phyloP scores from a whole-genome alignment of 2,797 vertebrate species.

The Tokudaia muenninki region DNA sequence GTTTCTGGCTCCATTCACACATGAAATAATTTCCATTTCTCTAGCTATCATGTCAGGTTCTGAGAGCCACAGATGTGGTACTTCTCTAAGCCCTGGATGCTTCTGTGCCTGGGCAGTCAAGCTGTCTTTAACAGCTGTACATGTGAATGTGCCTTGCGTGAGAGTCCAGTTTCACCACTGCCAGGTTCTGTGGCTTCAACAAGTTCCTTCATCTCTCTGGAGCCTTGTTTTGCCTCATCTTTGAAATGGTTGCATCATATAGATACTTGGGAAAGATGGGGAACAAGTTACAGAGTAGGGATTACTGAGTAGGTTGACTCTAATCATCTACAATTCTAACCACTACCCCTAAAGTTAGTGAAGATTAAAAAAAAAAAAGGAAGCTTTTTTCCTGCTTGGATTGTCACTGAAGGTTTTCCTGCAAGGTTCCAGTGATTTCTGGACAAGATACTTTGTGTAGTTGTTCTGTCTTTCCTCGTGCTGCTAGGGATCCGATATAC shows the following conservation, averaged over 20 bases:
- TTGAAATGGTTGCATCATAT: background rate
- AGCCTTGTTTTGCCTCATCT: background rate
- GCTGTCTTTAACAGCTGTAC: conserved; percentile 50
- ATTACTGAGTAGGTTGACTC: background rate
- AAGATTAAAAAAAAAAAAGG: background rate
- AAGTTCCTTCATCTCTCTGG: background rate
- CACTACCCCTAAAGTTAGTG: background rate
- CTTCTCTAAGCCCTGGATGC: conserved; percentile 70
- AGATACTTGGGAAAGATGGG: background rate
- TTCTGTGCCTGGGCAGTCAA: conserved; percentile 56
- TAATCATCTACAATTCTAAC: background rate
- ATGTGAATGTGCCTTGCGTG: background rate
- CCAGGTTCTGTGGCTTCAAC: background rate
- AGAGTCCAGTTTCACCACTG: background rate
- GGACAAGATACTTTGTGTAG: background rate
- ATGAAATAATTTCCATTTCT: conserved; percentile 74
- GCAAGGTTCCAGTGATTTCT: conserved; percentile 23
- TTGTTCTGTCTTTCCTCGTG: background rate
- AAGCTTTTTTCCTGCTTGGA: background rate
- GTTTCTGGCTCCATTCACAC: conserved; percentile 29
- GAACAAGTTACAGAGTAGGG: background rate
- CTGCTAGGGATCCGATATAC: background rate
- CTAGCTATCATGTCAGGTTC: conserved; percentile 41
- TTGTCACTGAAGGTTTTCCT: background rate
- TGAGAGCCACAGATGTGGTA: conserved; percentile 72